A percentile compares a stretch with the other conserved stretches of the same genome.
These are phyloP conservation scores for Peromyscus leucopus DNA, from an alignment of 2,113 vertebrate genomes.

Conservation along the genomic window DNA sequence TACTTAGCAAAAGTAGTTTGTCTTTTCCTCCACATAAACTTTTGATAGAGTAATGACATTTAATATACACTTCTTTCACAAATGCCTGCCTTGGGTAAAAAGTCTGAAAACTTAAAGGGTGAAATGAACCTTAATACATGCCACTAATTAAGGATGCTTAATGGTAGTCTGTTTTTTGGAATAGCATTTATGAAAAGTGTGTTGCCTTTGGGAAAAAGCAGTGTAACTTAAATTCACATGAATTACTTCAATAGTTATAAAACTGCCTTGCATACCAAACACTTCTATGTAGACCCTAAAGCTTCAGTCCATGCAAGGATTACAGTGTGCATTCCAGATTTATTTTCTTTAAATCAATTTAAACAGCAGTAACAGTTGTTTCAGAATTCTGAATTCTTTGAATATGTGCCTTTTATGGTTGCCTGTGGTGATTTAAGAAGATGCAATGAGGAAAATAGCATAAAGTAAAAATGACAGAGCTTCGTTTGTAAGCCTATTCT, in stretches of 20 bases:
- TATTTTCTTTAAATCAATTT: constrained; percentile 11
- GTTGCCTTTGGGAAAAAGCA: constrained; percentile 70
- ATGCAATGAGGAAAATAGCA: background rate
- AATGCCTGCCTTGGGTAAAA: constrained; percentile 74
- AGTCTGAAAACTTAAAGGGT: constrained; percentile 76
- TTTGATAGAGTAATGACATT: constrained; percentile 73
- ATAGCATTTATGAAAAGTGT: constrained; percentile 74
- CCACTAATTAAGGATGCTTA: constrained; percentile 78
- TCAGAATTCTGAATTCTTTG: background rate
- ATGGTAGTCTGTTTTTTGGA: constrained; percentile 73
- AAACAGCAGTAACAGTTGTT: background rate
- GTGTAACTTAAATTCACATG: constrained; percentile 70
- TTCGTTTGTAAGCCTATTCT: background rate
- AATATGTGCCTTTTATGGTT: background rate
- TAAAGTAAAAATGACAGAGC: background rate
- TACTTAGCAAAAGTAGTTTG: background rate
- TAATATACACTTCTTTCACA: constrained; percentile 77
- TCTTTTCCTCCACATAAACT: constrained; percentile 54
- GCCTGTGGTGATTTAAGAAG: constrained; percentile 19
- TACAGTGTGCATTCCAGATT: background rate
- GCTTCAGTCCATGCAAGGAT: constrained; percentile 45
- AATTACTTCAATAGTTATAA: constrained; percentile 58
- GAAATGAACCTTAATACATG: constrained; percentile 79
- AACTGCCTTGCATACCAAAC: background rate
- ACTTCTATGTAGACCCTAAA: constrained; percentile 61